These are phyloP conservation scores for Hydrophis major DNA, from an alignment of 2,797 vertebrate genomes.

Conservation along the genomic window DNA sequence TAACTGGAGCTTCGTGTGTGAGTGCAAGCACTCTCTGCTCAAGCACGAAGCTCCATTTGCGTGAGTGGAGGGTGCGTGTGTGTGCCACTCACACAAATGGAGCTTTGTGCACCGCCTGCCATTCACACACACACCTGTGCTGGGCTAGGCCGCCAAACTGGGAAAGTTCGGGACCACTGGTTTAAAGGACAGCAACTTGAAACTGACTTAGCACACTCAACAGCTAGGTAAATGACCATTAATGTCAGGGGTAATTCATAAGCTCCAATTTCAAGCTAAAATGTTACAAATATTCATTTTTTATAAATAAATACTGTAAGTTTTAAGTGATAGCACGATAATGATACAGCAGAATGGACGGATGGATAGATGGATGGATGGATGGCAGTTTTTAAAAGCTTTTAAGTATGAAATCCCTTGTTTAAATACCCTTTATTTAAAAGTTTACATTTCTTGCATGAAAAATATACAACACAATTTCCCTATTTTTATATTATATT, in stretches of 20 bases:
- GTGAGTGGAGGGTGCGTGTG: no score
- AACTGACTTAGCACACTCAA: not conserved
- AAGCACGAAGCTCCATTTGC: no score
- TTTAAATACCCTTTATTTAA: not conserved
- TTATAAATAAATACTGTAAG: not conserved
- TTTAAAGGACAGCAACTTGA: not conserved
- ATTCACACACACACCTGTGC: no score
- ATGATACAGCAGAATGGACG: not conserved
- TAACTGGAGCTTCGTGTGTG: no score
- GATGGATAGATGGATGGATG: not conserved
- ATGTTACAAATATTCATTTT: not conserved
- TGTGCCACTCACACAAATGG: no score
- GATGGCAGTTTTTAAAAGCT: not conserved
- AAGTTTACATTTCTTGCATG: not conserved
- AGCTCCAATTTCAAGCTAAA: not conserved
- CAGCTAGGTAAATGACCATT: not conserved
- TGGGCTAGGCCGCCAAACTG: no score
- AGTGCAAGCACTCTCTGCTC: no score
- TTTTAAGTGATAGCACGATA: not conserved
- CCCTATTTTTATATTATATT: not conserved
- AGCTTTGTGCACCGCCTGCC: no score
- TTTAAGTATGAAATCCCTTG: not conserved
- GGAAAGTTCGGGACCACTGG: not conserved
- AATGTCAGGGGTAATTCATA: not conserved
- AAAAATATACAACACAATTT: not conserved